phyloP scores from a whole-genome alignment of 1,140 invertebrate species.

The Contarinia nasturtii region DNA sequence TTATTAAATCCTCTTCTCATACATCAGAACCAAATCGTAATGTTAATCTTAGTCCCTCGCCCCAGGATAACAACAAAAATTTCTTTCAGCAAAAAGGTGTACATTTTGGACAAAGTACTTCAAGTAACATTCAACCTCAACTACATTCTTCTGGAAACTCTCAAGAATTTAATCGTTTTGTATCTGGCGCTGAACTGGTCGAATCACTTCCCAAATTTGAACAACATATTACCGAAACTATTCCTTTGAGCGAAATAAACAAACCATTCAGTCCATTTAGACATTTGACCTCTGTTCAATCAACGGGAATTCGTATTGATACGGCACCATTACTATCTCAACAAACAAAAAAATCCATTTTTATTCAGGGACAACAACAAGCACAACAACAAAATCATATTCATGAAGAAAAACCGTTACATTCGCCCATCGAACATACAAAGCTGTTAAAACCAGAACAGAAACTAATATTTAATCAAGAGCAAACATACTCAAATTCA shows the following conservation, averaged over 20 bases:
- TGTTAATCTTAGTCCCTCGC: neutral
- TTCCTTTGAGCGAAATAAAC: constrained; percentile 8
- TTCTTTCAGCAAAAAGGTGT: constrained; percentile 1
- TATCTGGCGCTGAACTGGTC: constrained; percentile 43
- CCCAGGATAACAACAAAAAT: neutral
- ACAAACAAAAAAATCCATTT: constrained; percentile 1
- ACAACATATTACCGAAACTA: constrained; percentile 42
- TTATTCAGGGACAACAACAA: constrained; percentile 3
- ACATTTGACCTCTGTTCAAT: neutral
- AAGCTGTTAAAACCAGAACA: neutral
- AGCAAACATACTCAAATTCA: neutral
- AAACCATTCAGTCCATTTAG: neutral
- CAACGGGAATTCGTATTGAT: neutral
- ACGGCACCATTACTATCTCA: constrained; percentile 5
- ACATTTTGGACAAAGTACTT: neutral
- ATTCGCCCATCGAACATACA: neutral
- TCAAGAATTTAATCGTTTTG: constrained; percentile 26
- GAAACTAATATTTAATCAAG: neutral
- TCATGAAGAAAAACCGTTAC: neutral
- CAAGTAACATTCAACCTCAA: constrained; percentile 5
- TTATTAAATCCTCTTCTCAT: constrained; percentile 4
- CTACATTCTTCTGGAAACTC: constrained; percentile 14
- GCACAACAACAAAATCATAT: constrained; percentile 10
- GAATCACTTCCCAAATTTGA: constrained; percentile 53
- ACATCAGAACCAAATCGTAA: constrained; percentile 5